Conservation (phyloP, 1,140 invertebrate genomes). For the Atta texana region DNA sequence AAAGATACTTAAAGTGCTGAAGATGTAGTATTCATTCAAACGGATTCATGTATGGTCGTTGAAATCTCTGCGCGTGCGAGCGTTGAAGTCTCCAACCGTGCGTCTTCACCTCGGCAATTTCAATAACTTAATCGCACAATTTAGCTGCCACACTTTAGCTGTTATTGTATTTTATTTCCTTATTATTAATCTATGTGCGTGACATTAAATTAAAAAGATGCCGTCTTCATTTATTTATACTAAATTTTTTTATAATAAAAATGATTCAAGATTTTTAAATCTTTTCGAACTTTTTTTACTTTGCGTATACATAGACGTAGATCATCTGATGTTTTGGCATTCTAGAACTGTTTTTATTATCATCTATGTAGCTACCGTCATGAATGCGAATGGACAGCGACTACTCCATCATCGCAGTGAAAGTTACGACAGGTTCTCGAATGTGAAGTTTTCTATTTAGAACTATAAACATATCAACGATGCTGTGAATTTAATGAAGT, state of each 20-base stretch:
- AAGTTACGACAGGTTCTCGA: slow-evolving; percentile 50
- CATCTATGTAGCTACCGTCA: slow-evolving; percentile 24
- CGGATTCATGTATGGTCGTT: background rate
- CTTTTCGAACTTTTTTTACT: background rate
- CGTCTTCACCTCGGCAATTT: background rate
- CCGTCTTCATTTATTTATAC: background rate
- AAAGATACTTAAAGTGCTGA: background rate
- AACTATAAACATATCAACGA: slow-evolving; percentile 38
- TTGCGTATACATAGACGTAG: background rate
- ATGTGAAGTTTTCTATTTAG: slow-evolving; percentile 53
- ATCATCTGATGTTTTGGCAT: slow-evolving; percentile 32
- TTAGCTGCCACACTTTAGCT: background rate
- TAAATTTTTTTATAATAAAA: background rate
- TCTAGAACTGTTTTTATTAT: slow-evolving; percentile 45
- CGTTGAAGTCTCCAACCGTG: slow-evolving; percentile 33
- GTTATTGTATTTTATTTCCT: background rate
- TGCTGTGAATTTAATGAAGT: slow-evolving; percentile 31
- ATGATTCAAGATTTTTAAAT: background rate
- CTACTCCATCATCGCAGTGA: slow-evolving; percentile 60
- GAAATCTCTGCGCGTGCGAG: slow-evolving; percentile 1
- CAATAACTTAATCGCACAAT: background rate
- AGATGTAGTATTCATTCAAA: background rate
- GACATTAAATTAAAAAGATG: background rate
- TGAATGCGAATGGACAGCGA: slow-evolving; percentile 52
- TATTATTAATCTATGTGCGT: background rate